These are phyloP conservation scores for Danio kyathit DNA, from an alignment of 2,797 vertebrate species.

Conservation along the genomic window DNA sequence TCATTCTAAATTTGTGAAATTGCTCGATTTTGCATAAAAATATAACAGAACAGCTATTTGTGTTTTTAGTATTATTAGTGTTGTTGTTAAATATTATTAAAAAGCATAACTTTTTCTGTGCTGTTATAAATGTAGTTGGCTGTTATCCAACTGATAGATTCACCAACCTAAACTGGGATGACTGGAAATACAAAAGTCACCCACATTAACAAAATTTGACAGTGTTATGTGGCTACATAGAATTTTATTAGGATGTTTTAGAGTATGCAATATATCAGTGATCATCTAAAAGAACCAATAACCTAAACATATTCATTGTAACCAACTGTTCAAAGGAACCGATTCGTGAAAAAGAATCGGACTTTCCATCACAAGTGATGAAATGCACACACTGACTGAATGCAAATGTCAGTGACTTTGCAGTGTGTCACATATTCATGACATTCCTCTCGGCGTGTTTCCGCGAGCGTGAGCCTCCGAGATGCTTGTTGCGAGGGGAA, in stretches of 20 bases:
- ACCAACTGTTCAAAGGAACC: not conserved
- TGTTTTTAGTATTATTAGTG: too few species aligned
- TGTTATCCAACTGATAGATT: too few species aligned
- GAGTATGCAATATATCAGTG: not conserved
- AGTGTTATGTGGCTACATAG: not conserved
- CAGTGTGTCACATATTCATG: slow-evolving; percentile 38
- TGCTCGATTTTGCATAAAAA: too few species aligned
- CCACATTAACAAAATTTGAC: not conserved
- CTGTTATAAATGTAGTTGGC: not conserved
- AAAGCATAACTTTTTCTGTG: not conserved
- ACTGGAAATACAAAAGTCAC: not conserved
- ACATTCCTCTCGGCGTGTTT: slow-evolving; percentile 14
- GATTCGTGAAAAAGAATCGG: slow-evolving; percentile 8
- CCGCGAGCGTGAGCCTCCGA: slow-evolving; percentile 1
- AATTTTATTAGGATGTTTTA: not conserved
- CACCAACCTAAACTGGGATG: too few species aligned
- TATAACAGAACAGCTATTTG: too few species aligned
- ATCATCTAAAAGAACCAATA: not conserved
- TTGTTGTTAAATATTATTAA: too few species aligned
- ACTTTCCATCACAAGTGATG: slow-evolving; percentile 5
- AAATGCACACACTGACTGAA: slow-evolving; percentile 55
- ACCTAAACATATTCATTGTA: not conserved
- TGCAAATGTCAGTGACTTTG: slow-evolving; percentile 50
- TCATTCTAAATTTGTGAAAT: too few species aligned
- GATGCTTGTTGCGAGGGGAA: slow-evolving; percentile 46